Conservation (phyloP, 2,797 vertebrate genomes). For the Distichodus sexfasciatus region DNA sequence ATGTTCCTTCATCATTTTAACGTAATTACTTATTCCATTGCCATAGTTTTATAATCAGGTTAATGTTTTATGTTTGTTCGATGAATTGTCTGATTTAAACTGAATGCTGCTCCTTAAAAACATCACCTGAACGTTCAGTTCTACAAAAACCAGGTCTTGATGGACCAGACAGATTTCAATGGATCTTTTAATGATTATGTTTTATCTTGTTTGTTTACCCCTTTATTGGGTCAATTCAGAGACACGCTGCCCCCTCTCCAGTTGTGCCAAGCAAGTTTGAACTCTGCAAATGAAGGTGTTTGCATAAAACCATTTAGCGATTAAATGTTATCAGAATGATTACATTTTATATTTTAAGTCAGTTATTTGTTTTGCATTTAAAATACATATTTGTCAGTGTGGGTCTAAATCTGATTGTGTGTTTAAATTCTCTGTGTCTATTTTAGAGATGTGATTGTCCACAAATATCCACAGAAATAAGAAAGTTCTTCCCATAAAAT, state of each 20-base stretch:
- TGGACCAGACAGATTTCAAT: too few relatives aligned
- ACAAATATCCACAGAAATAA: too few relatives aligned
- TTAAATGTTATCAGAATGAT: background rate
- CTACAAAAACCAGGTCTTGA: too few relatives aligned
- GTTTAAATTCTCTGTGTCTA: background rate
- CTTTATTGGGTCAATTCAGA: background rate
- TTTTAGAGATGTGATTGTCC: background rate
- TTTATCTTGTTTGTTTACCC: background rate
- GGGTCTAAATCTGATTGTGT: background rate
- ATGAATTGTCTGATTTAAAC: too few relatives aligned
- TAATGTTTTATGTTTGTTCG: background rate
- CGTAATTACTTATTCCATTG: background rate
- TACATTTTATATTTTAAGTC: background rate
- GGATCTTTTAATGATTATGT: too few relatives aligned
- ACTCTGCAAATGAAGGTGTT: background rate
- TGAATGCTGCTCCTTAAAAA: too few relatives aligned
- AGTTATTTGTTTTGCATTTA: background rate
- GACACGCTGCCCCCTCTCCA: background rate
- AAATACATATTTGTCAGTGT: background rate
- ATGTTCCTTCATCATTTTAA: constrained; percentile 8
- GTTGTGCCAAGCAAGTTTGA: background rate
- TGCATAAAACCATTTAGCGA: background rate
- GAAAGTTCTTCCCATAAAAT: too few relatives aligned
- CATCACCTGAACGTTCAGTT: too few relatives aligned
- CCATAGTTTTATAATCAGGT: background rate